phyloP scores from a whole-genome alignment of 2,888 invertebrate species.

The Podotricha telesiphe region DNA sequence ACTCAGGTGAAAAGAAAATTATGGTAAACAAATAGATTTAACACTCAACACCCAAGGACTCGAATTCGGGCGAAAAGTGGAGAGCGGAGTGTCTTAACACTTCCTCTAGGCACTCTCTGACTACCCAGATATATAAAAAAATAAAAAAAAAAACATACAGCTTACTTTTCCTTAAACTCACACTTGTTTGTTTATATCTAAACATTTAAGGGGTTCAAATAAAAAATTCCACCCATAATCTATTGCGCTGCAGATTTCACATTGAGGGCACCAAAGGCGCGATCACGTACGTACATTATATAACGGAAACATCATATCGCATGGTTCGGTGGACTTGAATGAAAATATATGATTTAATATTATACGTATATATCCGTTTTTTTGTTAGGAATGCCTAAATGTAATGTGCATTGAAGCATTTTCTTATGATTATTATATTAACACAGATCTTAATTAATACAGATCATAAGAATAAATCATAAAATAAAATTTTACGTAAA shows the following conservation, averaged over 20 bases:
- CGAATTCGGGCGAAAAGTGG: too few species aligned
- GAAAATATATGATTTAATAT: constrained; percentile 26
- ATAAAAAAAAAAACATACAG: too few species aligned
- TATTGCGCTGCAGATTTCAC: constrained; percentile 37
- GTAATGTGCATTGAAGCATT: background rate
- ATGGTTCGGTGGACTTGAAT: constrained; percentile 23
- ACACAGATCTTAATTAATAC: background rate
- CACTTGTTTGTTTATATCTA: too few species aligned
- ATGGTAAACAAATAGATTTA: too few species aligned
- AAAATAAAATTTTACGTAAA: too few species aligned
- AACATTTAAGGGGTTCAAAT: constrained; percentile 6
- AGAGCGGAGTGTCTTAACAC: too few species aligned
- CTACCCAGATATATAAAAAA: too few species aligned
- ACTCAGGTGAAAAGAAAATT: too few species aligned
- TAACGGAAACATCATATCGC: constrained; percentile 37
- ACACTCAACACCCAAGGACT: too few species aligned
- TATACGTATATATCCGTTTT: constrained; percentile 12
- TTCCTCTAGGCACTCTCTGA: too few species aligned
- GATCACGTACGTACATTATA: constrained; percentile 53
- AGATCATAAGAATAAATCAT: background rate
- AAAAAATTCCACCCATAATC: constrained; percentile 22
- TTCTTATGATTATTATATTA: background rate
- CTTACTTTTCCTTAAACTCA: too few species aligned
- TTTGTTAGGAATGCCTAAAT: background rate
- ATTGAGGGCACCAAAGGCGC: constrained; percentile 47